Evolutionary conservation across 2,888 invertebrate genomes (phyloP).

Genomic region (Hydrotaea cyrtoneurina): DNA sequence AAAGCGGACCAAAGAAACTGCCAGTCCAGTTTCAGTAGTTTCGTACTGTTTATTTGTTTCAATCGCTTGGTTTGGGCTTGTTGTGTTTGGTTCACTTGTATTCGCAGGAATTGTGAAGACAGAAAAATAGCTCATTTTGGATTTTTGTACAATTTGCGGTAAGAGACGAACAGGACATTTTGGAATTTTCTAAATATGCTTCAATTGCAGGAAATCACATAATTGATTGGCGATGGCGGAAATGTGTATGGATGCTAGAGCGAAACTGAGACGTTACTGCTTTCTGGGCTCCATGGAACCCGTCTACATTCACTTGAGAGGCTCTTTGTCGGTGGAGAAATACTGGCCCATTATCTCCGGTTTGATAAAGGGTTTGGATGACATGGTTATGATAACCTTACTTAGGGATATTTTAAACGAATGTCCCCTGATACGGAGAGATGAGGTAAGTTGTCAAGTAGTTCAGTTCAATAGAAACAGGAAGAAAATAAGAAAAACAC

Average conservation of each 20-base stretch:
- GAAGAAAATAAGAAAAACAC: no score
- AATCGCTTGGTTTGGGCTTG: not conserved
- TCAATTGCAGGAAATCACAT: not conserved
- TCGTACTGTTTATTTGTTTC: not conserved
- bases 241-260: constrained; percentile 66
- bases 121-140: constrained; percentile 39
- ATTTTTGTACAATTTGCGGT: not conserved
- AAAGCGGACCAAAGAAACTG: not conserved
- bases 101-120: not conserved
- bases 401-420: constrained; percentile 66
- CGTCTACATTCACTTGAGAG: constrained; percentile 70
- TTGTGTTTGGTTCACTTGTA: constrained; percentile 17
- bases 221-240: constrained; percentile 37
- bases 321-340: constrained; percentile 64
- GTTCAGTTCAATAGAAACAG: no score
- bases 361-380: constrained; percentile 68
- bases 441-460: constrained; percentile 73
- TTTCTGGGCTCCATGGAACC: constrained; percentile 74
- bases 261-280: constrained; percentile 73
- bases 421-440: constrained; percentile 72
- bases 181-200: not conserved
- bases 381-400: constrained; percentile 68
- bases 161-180: constrained; percentile 35
- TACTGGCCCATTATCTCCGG: constrained; percentile 63
- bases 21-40: no score